Percentiles rank a stretch among this genome's conserved stretches.
Evolutionary conservation across 2,797 vertebrate species (phyloP).

Genomic region (Acestrorhynchus altus): DNA sequence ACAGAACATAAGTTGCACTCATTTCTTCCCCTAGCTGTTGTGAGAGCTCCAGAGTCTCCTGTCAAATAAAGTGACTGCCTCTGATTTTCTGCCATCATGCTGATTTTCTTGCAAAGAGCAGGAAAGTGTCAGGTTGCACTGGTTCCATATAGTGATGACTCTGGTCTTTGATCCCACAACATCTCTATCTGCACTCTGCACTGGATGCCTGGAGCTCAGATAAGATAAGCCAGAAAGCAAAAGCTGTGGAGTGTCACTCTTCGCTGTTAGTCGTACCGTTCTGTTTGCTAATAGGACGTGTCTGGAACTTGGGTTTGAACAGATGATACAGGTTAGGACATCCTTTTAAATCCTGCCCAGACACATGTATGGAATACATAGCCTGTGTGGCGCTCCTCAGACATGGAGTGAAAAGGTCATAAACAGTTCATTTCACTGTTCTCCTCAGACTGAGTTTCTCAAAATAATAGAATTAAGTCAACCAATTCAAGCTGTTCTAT

Average conservation of each 20-base stretch:
- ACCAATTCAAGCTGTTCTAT: too few relatives aligned
- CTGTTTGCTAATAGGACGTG: constrained; percentile 13
- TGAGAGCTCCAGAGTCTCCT: background rate
- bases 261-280: constrained; percentile 2
- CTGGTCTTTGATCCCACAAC: constrained; percentile 15
- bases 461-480: background rate
- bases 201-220: constrained; percentile 18
- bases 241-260: constrained; percentile 21
- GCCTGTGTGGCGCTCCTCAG: background rate
- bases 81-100: constrained; percentile 13
- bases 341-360: background rate
- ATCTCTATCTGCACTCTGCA: constrained; percentile 18
- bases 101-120: constrained; percentile 35
- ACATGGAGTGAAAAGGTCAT: background rate
- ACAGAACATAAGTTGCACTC: background rate
- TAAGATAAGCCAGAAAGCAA: constrained; percentile 29
- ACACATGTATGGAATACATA: background rate
- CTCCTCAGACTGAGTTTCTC: background rate
- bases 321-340: constrained; percentile 21
- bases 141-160: background rate
- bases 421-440: background rate
- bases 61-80: constrained; percentile 17
- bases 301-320: constrained; percentile 37
- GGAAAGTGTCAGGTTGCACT: constrained; percentile 16
- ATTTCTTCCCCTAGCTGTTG: background rate